Base-by-base conservation (phyloP, 2,888 invertebrate species). In the Microctonus brassicae region DNA sequence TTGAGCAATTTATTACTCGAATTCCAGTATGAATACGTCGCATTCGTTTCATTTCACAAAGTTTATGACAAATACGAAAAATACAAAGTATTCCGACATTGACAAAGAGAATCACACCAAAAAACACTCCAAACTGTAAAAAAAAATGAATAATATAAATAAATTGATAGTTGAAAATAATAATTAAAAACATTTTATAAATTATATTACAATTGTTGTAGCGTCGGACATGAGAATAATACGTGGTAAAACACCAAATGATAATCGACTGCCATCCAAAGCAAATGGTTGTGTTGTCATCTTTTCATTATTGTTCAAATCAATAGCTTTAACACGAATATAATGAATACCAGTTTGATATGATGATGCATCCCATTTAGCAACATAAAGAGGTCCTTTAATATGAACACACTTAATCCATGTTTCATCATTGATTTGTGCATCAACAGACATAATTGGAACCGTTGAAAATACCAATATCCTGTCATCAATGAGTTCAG, bases 151-250 rank as follows among this genome's bases (percentile, higher is more conserved):
- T 63, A 75, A 63, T 2, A 71, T 52, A 17, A 76, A 63, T 60
- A 64, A 68, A 60, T 53, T 72, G 63, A 72, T 67, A 7, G 60
- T 33, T 36, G 34, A 58, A 52, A 13, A 29, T 4, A 20, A 29
- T 63, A 69, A 63, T 62, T 10, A 20, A 62, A 61, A 64, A 52
- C 64, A 62, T 17, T n/a, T 69, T 33, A 53, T 26, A 58, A 63
- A 6, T 22, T 71, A 55, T 90, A 93, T 91, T 90, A 96, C 95
- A 83, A 94, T 89, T 78, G 89, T 88, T 77, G 92, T 92, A 62
- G 94, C 92, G 85, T 95, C 92, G 61, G 92, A 89, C 95, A 95
- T 95, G 1, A 97, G 90, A 60, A 94, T 89, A 73, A 96, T 88
- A 84, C 94, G 90, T 9, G 95, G 90, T 73, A 92, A 84, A 58